A percentile compares a stretch with the other conserved stretches of the same genome.
Evolutionary conservation across 2,113 vertebrate genomes (phyloP).

Genomic region (Scolopax mira): DNA sequence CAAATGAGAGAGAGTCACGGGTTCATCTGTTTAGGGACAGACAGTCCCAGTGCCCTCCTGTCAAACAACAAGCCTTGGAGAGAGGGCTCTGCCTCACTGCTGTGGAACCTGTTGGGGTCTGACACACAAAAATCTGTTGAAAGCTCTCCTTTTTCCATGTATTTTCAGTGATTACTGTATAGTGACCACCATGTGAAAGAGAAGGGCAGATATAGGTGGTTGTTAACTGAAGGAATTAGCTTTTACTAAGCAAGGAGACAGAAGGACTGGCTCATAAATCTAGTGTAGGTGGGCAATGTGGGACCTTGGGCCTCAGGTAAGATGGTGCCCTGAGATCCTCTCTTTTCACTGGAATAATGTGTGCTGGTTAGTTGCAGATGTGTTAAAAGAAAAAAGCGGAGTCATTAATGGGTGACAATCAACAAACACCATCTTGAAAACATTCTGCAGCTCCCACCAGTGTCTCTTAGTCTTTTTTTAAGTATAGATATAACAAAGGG

Average conservation of each 20-base stretch:
- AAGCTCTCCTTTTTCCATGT: rapidly evolving
- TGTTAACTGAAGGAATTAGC: background rate
- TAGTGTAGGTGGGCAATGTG: rapidly evolving
- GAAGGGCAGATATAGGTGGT: background rate
- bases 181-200: background rate
- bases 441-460: background rate
- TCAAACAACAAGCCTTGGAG: background rate
- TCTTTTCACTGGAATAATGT: background rate
- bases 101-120: background rate
- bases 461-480: background rate
- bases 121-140: background rate
- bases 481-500: background rate
- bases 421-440: background rate
- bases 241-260: background rate
- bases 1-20: background rate
- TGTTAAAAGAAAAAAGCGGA: background rate
- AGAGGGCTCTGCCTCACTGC: rapidly evolving
- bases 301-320: background rate
- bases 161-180: background rate
- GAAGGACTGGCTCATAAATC: too few species aligned
- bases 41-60: background rate
- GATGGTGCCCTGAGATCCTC: background rate
- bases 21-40: background rate
- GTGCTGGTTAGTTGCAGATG: background rate
- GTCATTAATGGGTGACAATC: background rate